Evolutionary conservation across 2,113 vertebrate species (phyloP), one percentile per base, ranked within the genome.

Genomic region (Xenotilapia flavipinnis): DNA sequence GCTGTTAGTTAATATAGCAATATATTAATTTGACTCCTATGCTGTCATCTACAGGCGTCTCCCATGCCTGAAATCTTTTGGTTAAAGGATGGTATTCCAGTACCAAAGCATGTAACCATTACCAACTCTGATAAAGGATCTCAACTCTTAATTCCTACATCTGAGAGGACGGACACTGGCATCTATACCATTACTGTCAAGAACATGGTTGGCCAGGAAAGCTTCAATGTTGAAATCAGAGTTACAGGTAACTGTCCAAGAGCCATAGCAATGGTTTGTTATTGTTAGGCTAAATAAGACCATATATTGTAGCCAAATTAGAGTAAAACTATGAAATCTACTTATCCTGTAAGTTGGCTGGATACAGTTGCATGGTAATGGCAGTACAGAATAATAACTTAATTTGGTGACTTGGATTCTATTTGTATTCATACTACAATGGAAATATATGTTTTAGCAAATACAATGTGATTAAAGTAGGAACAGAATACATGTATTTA

Each of bases 51-150:
- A 54, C 86, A 99, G 98, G 97, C 96, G 0, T 96, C 94, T 14
- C 97, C 98, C 4, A 68, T 95, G 80, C 97, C 97, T 1, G 96
- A 96, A n/a, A 94, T 98, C 86, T 93, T 82, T 68, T 99, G 98
- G 98, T 47, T 97, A 2, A 99, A 98, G 91, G 97, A 98, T 8
- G 96, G 96, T 9, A 60, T 94, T 51, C 94, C 96, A 7, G 85
- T 98, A 81, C 17, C 95, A 47, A 95, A 91, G 87, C 94, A 93
- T 60, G 97, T 96, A 2, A 96, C 94, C 1, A 82, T 96, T n/a
- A 96, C 91, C 19, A 96, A 95, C 17, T 88, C 95, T 75, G 96
- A 96, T 3, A 96, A 95, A 75, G 93, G 95, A 42, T 97, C 96
- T n/a, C 97, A 97, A 83, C 93, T 99, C 73, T 92, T 98, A 47